Evolutionary conservation across 2,797 vertebrate species (phyloP).

Genomic region (Diplodus puntazzo): DNA sequence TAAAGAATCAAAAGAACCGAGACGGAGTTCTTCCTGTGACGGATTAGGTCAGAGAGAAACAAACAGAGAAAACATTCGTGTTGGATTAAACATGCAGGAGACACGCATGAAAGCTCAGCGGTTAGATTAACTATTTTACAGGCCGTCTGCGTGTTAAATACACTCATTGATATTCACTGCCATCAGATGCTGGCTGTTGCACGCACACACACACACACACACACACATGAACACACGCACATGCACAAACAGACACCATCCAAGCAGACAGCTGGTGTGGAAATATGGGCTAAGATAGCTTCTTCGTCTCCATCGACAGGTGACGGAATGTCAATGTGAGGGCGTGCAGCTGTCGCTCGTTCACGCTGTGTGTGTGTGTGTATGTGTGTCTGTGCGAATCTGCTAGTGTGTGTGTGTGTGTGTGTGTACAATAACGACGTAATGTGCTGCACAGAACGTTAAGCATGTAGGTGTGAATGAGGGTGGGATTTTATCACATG

Average conservation of each 20-base stretch:
- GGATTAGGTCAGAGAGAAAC: background rate
- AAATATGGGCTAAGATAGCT: constrained; percentile 68
- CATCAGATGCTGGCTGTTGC: constrained; percentile 51
- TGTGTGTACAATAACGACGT: constrained; percentile 10
- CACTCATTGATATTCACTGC: constrained; percentile 73
- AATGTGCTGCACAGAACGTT: constrained; percentile 45
- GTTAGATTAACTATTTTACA: constrained; percentile 38
- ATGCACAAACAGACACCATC: constrained; percentile 24
- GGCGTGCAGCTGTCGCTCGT: constrained; percentile 71
- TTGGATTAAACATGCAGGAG: background rate
- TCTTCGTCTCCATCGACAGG: constrained; percentile 75
- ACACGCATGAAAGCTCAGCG: constrained; percentile 10
- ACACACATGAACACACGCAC: constrained; percentile 27
- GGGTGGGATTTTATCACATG: constrained; percentile 64
- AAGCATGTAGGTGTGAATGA: constrained; percentile 60
- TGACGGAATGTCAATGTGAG: constrained; percentile 72
- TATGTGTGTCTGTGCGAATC: constrained; percentile 9
- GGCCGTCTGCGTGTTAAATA: constrained; percentile 49
- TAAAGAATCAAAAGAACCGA: background rate
- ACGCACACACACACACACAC: constrained; percentile 2
- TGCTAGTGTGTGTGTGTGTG: background rate
- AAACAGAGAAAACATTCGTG: constrained; percentile 3
- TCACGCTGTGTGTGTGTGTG: background rate
- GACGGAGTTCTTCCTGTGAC: background rate
- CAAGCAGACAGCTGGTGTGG: constrained; percentile 72